Percentiles rank a stretch among this genome's conserved stretches.
phyloP scores from a whole-genome alignment of 2,888 invertebrate genomes.

The Lymantria monacha region DNA sequence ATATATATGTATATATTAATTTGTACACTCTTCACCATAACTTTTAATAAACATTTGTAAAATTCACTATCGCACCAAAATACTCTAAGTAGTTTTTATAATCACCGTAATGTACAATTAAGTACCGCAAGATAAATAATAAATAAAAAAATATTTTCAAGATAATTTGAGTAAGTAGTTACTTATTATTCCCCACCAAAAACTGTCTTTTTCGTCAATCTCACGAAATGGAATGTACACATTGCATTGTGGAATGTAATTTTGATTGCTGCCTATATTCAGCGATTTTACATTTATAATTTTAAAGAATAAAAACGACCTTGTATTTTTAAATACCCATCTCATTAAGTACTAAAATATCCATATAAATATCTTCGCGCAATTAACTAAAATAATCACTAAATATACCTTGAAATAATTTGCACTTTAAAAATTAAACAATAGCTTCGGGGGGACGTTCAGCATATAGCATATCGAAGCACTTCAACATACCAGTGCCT shows the following conservation, averaged over 20 bases:
- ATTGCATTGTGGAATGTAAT: constrained; percentile 61
- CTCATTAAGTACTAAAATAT: constrained; percentile 73
- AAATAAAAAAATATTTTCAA: constrained; percentile 56
- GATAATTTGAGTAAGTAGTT: constrained; percentile 62
- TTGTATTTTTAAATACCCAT: neutral
- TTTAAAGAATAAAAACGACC: neutral
- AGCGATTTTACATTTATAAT: neutral
- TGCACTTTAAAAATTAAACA: constrained; percentile 66
- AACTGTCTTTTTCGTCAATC: constrained; percentile 48
- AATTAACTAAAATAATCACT: constrained; percentile 67
- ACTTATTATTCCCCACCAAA: constrained; percentile 73
- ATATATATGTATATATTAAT: constrained; percentile 70
- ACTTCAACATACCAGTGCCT: constrained; percentile 53
- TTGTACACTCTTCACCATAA: constrained; percentile 76
- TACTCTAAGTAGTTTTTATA: constrained; percentile 61
- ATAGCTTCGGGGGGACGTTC: constrained; percentile 79
- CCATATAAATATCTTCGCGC: constrained; percentile 71
- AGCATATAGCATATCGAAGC: constrained; percentile 74
- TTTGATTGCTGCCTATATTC: constrained; percentile 37
- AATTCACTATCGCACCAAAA: constrained; percentile 81
- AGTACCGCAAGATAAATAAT: constrained; percentile 66
- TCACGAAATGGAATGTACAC: constrained; percentile 60
- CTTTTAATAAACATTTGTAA: constrained; percentile 76
- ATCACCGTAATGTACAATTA: constrained; percentile 65
- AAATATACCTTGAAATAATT: constrained; percentile 72